A percentile compares a stretch with the other conserved stretches of the same genome.
Evolutionary conservation across 2,888 invertebrate species (phyloP).

Genomic region (Dicycla oo): DNA sequence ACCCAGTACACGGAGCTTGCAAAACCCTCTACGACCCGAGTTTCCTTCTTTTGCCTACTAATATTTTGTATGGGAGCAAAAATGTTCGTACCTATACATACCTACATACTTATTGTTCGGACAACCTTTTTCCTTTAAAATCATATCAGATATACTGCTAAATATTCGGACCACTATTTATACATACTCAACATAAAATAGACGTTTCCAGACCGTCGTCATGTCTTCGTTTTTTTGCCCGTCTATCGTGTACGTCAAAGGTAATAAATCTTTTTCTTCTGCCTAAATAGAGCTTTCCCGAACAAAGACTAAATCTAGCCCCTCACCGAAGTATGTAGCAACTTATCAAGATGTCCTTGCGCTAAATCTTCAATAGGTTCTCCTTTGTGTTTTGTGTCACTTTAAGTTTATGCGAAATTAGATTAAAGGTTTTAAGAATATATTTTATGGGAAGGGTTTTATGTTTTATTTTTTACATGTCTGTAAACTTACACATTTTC

Average conservation of each 20-base stretch:
- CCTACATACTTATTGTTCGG: not conserved
- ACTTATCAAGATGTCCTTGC: constrained; percentile 55
- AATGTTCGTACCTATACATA: not conserved
- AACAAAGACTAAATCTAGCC: constrained; percentile 58
- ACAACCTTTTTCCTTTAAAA: constrained; percentile 24
- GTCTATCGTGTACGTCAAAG: constrained; percentile 64
- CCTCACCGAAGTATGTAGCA: constrained; percentile 40
- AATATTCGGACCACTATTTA: constrained; percentile 42
- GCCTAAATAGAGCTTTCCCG: constrained; percentile 66
- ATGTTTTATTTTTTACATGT: constrained; percentile 25
- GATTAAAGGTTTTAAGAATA: constrained; percentile 17
- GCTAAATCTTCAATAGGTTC: constrained; percentile 47
- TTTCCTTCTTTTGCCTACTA: not conserved
- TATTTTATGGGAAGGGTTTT: constrained; percentile 26
- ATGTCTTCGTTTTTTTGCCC: constrained; percentile 63
- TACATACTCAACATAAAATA: constrained; percentile 55
- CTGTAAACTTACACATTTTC: constrained; percentile 40
- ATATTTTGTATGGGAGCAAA: constrained; percentile 11
- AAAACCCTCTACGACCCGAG: not conserved
- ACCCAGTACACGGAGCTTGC: not conserved
- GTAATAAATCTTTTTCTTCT: constrained; percentile 71
- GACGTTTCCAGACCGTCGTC: constrained; percentile 57
- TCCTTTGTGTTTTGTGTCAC: constrained; percentile 44
- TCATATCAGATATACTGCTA: constrained; percentile 25
- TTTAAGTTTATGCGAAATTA: constrained; percentile 58